Conservation (phyloP, 2,113 vertebrate genomes). For the Danionella cerebrum region DNA sequence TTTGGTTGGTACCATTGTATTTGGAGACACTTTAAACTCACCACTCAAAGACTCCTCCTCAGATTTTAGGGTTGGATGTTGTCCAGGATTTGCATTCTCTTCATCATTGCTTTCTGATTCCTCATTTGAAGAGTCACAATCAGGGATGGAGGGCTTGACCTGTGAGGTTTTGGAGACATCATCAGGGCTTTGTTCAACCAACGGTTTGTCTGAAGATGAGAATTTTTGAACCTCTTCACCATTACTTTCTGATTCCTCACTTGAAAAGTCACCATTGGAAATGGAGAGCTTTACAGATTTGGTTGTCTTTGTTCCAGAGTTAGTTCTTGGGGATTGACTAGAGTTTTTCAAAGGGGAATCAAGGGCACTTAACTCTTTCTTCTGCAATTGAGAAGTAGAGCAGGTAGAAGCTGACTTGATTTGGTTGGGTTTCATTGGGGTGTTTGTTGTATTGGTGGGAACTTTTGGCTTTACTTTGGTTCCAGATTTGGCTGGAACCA, state of each 20-base stretch:
- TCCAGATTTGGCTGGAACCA: neutral
- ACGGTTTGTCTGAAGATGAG: neutral
- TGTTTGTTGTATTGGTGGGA: no score
- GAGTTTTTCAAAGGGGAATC: neutral
- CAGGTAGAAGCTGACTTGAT: no score
- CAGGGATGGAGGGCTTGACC: neutral
- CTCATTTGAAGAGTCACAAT: neutral
- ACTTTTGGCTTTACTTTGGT: no score
- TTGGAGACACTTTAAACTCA: no score
- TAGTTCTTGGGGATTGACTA: neutral
- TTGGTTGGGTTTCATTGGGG: no score
- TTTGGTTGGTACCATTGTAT: no score
- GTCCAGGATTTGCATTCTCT: no score
- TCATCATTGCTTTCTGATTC: neutral
- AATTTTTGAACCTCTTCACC: neutral
- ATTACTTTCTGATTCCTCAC: neutral
- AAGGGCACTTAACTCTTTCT: neutral
- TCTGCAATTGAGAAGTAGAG: no score
- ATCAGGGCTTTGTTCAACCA: neutral
- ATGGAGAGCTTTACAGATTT: neutral
- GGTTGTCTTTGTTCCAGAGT: neutral
- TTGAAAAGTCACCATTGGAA: neutral
- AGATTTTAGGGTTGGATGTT: no score
- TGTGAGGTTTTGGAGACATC: neutral
- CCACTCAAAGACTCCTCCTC: no score